Percentiles rank a stretch among this genome's conserved stretches.
These are phyloP conservation scores for Merluccius polli DNA, from an alignment of 2,797 vertebrate genomes.

Conservation along the genomic window DNA sequence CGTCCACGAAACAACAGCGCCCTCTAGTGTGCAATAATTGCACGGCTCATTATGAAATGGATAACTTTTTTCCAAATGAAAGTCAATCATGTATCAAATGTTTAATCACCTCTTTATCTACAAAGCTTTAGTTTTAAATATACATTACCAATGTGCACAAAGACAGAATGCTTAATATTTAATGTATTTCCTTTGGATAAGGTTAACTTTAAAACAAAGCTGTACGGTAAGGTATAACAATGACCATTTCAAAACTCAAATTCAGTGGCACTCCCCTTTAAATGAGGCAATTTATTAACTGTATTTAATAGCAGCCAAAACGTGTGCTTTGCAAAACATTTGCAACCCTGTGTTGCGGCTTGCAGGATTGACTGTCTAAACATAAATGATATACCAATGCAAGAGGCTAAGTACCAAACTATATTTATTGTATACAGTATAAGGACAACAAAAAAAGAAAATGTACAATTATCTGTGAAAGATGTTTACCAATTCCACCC, in stretches of 20 bases:
- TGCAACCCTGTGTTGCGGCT: not conserved
- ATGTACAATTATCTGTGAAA: conserved; percentile 62
- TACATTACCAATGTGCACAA: not conserved
- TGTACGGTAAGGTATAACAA: not conserved
- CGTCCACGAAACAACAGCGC: conserved; percentile 26
- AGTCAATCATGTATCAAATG: not conserved
- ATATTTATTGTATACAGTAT: conserved; percentile 82
- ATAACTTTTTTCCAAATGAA: not conserved
- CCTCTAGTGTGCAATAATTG: conserved; percentile 51
- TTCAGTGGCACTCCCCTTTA: not conserved
- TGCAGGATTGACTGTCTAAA: not conserved
- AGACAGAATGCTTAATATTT: not conserved
- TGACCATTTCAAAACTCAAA: not conserved
- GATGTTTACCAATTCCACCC: conserved; percentile 27
- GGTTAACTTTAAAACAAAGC: not conserved
- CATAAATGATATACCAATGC: conserved; percentile 22
- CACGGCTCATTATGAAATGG: not conserved
- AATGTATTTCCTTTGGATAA: not conserved
- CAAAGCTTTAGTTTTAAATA: not conserved
- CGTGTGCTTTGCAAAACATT: conserved; percentile 3
- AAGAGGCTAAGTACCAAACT: conserved; percentile 70
- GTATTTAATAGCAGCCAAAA: not conserved
- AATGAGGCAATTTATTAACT: not conserved
- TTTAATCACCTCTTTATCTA: not conserved
- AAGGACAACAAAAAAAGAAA: conserved; percentile 67